Evolutionary conservation across 2,113 vertebrate species (phyloP), one percentile per base, ranked within the genome.

Genomic region (Camelus bactrianus): DNA sequence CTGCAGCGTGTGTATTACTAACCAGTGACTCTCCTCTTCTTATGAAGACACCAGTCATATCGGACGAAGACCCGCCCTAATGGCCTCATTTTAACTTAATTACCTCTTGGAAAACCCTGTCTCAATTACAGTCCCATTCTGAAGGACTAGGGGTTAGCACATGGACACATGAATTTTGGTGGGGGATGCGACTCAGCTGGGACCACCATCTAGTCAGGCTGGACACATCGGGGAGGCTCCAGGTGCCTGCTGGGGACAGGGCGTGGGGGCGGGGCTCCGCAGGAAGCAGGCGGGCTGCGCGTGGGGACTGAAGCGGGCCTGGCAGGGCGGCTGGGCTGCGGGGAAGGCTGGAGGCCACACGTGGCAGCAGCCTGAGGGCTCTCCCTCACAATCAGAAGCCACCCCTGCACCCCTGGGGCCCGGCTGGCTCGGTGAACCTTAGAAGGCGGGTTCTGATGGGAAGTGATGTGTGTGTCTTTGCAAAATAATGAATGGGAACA

Each of bases 401-500:
- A 42, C 38, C 38, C 38, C 38, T 5, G 38, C 38, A 42, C 5
- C 38, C 38, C 38, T 5, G 38, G 38, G 38, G 38, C 38, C 38
- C 5, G 42, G 6, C 58, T 50, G 0, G 17, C 2, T 8, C 28
- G 20, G 50, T 2, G 35, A 91, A 28, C 20, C 72, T 38, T 42
- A 6, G 30, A 67, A 54, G 69, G 70, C 32, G 6, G n/a, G n/a
- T 76, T 76, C 46, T 85, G 77, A 72, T 8, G 9, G 69, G 89
- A 87, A 72, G 72, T 52, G 72, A 72, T 56, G 76, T 22, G 62
- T 38, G 9, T 67, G 50, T 80, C 83, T 80, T 76, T 86, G 92
- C 92, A 81, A 93, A 93, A 35, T 50, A 86, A 87, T 52, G 84
- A 87, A 6, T 52, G 77, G 73, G 26, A 79, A 87, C 50, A 42